Evolutionary conservation across 2,888 invertebrate species (phyloP), one percentile per base, ranked within the genome.

Genomic region (Penaeus monodon): DNA sequence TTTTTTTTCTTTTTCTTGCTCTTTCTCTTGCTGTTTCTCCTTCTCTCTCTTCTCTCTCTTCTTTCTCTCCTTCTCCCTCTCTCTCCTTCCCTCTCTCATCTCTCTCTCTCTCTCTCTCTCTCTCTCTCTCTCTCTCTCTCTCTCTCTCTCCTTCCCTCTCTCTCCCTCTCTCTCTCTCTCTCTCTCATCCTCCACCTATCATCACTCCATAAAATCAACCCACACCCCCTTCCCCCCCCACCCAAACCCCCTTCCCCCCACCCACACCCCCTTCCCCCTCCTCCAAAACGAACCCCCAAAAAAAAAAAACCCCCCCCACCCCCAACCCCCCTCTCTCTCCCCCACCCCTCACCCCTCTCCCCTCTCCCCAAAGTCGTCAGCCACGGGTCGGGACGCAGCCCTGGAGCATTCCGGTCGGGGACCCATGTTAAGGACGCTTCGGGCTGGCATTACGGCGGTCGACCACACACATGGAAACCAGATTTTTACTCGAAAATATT

Each of bases 371-470:
- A 80, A 80, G 65, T 33, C 80, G 66, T n/a, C 22, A 24, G 80
- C 33, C 80, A 64, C 12, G 82, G 82, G 63, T 74, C 73, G 74
- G 24, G 82, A 82, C 82, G n/a, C 7, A 12, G 64, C 49, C 63
- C 74, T 63, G 74, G 82, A 82, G 82, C 82, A 82, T 82, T 82
- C 82, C 74, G 82, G 82, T 74, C 63, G 73, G 73, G 82, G 82
- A 82, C 70, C 29, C 57, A 27, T 70, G 49, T 57, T 82, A 64
- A 82, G 74, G 82, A 64, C 33, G 63, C 64, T 17, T n/a, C 22
- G 0, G 57, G 70, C 49, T 57, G 44, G 57, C 70, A 70, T 81
- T 81, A 70, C 27, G 74, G 74, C 74, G 74, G 33, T 49, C 82
- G 63, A 73, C 49, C 82, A 82, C 82, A 82, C 82, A 82, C 82